A percentile compares a stretch with the other conserved stretches of the same genome.
Evolutionary conservation across 2,113 vertebrate species (phyloP).

Genomic region (Pteruthius melanotis): DNA sequence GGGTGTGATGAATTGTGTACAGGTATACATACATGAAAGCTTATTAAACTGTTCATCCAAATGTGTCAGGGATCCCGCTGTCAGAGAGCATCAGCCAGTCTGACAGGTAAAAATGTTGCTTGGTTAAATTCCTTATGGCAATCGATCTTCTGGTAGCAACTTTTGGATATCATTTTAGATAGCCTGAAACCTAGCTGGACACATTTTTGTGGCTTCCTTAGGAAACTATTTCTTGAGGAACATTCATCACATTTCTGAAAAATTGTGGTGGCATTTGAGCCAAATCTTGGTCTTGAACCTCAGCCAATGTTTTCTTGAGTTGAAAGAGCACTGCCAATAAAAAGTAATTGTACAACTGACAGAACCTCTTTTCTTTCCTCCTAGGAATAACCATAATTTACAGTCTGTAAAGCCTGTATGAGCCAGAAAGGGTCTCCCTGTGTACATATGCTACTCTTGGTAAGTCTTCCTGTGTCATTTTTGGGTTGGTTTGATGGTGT

Average conservation of each 20-base stretch:
- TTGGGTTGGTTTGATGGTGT: neutral
- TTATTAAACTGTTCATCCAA: neutral
- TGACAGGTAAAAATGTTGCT: neutral
- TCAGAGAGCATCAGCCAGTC: neutral
- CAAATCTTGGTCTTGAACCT: slow-evolving; percentile 72
- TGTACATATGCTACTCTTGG: neutral
- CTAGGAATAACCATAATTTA: slow-evolving; percentile 66
- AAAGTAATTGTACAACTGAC: slow-evolving; percentile 73
- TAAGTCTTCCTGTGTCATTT: slow-evolving; percentile 35
- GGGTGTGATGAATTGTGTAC: neutral
- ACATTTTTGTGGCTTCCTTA: slow-evolving; percentile 68
- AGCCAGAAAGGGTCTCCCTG: slow-evolving; percentile 39
- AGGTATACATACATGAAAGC: neutral
- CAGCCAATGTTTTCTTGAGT: slow-evolving; percentile 74
- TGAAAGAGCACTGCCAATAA: slow-evolving; percentile 70
- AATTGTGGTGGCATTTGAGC: slow-evolving; percentile 68
- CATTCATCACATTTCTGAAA: slow-evolving; percentile 75
- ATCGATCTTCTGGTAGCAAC: neutral
- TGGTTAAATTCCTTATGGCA: neutral
- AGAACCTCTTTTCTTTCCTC: slow-evolving; percentile 73
- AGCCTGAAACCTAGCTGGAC: slow-evolving; percentile 21
- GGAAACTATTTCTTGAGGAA: slow-evolving; percentile 76
- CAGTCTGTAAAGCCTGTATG: neutral
- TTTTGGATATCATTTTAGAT: slow-evolving; percentile 19
- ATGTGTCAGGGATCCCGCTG: neutral